Evolutionary conservation across 2,797 vertebrate genomes (phyloP), one percentile per base, ranked within the genome.

Genomic region (Acestrorhynchus altus): DNA sequence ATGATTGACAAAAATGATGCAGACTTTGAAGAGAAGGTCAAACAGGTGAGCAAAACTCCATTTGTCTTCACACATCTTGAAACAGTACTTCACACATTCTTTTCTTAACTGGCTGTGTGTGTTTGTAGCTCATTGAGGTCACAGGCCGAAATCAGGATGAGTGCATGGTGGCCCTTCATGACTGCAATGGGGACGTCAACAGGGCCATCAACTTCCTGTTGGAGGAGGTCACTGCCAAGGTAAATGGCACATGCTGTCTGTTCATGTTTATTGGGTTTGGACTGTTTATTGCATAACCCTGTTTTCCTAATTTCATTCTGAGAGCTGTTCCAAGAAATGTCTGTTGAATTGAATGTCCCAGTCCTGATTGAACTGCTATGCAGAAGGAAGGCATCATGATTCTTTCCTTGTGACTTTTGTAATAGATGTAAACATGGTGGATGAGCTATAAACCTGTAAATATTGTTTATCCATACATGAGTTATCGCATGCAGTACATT

Each of bases 21-120:
- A 74, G 97, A 98, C 89, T 99, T 98, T 93, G 97, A 98, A 91
- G 95, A 94, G 87, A 98, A 98, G 91, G 95, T 98, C 86, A 98
- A 98, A 91, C 97, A 99, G 94, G 98, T 97, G 91, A 76, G 77
- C 35, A 22, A 8, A 3, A 6, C 13, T 1, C 9, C 40, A 15
- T 8, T 7, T 44, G 11, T 10, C 1, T 0, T 39, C 7, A 28
- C 31, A 10, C 51, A 4, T 9, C 8, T 8, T 6, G 5, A 10
- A 0, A 31, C 0, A 5, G 46, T n/a, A 24, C 44, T 18, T 16
- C 26, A 15, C 16, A 18, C 1, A 15, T 39, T 22, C 13, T 63
- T 26, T 44, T 39, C 13, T 39, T 71, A 22, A 22, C 52, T 12
- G 12, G 42, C 20, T 35, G 31, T 35, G 8, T 20, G 47, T 46